These are phyloP conservation scores for Balanococcus diminutus DNA, from an alignment of 2,888 invertebrate species.

Conservation along the genomic window DNA sequence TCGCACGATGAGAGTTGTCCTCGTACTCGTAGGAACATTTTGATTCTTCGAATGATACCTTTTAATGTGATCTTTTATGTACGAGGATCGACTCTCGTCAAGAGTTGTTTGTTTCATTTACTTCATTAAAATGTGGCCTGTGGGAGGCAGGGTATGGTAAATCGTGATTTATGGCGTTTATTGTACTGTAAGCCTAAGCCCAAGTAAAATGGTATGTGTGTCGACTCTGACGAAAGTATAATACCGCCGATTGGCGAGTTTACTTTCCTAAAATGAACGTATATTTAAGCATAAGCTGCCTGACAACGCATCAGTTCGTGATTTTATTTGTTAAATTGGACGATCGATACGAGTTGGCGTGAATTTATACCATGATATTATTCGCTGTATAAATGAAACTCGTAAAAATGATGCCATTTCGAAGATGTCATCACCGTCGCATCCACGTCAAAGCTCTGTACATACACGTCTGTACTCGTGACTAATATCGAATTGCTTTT, in stretches of 20 bases:
- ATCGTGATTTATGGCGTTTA: slow-evolving; percentile 13
- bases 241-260: background rate
- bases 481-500: slow-evolving; percentile 1
- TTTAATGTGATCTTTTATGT: background rate
- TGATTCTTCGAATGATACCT: background rate
- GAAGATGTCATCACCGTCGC: too few species aligned
- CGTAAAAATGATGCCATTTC: background rate
- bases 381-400: background rate
- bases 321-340: background rate
- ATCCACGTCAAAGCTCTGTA: too few species aligned
- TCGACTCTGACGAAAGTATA: slow-evolving; percentile 2
- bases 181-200: background rate
- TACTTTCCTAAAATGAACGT: background rate
- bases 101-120: background rate
- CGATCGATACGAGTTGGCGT: background rate
- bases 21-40: background rate
- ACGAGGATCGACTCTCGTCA: background rate
- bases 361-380: background rate
- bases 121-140: background rate
- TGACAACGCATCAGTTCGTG: background rate
- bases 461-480: background rate
- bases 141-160: background rate
- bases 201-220: background rate
- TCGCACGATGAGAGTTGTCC: background rate
- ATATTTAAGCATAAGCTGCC: too few species aligned